Evolutionary conservation across 2,113 vertebrate species (phyloP).

Genomic region (Calyptommatus sinebrachiatus): DNA sequence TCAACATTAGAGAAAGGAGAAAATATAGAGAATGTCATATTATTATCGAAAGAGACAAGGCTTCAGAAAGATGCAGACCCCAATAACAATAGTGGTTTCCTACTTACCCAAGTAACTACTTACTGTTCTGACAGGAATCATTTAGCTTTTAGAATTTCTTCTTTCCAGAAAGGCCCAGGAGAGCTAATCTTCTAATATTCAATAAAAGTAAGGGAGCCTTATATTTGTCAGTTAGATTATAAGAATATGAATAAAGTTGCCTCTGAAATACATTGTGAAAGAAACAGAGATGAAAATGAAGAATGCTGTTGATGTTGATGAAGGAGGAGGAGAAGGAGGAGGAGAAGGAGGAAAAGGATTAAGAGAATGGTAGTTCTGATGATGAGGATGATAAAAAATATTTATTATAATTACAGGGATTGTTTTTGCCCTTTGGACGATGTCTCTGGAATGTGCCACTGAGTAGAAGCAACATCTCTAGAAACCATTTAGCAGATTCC

Average conservation of each 20-base stretch:
- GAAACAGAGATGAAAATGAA: too few relatives aligned
- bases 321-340: too few relatives aligned
- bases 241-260: not conserved
- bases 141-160: slow-evolving; percentile 43
- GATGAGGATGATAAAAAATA: too few relatives aligned
- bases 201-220: slow-evolving; percentile 32
- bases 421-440: too few relatives aligned
- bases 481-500: not conserved
- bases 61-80: slow-evolving; percentile 36
- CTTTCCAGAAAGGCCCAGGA: slow-evolving; percentile 45
- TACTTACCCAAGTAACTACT: slow-evolving; percentile 50
- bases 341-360: too few relatives aligned
- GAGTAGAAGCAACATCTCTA: not conserved
- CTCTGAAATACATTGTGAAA: not conserved
- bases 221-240: not conserved
- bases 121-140: slow-evolving; percentile 44
- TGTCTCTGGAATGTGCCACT: not conserved
- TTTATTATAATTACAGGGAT: too few relatives aligned
- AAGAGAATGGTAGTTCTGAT: too few relatives aligned
- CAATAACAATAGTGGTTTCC: slow-evolving; percentile 34
- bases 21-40: slow-evolving; percentile 55
- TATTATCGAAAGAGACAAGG: slow-evolving; percentile 50
- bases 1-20: slow-evolving; percentile 45
- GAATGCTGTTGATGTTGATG: too few relatives aligned
- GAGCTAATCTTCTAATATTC: slow-evolving; percentile 51